phyloP scores from a whole-genome alignment of 2,797 vertebrate genomes.

The Masticophis lateralis region DNA sequence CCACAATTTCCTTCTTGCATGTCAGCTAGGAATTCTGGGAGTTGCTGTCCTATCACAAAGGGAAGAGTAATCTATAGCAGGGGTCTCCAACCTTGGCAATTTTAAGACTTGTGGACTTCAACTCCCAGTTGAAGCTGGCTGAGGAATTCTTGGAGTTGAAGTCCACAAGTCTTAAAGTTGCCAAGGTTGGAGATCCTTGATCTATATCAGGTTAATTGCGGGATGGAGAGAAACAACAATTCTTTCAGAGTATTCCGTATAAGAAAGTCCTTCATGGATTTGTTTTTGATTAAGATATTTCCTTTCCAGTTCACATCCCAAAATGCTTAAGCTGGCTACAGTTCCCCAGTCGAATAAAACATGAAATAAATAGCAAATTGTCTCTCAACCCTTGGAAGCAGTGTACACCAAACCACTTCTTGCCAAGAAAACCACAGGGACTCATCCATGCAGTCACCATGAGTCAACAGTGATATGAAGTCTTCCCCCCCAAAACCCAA shows the following conservation, averaged over 20 bases:
- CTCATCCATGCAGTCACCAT: background rate
- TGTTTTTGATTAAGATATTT: background rate
- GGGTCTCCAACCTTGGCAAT: no score
- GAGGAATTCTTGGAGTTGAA: no score
- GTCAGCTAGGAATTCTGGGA: background rate
- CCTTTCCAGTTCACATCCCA: background rate
- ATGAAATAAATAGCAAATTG: background rate
- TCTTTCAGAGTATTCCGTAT: conserved; percentile 22
- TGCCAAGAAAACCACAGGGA: background rate
- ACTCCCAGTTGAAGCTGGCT: no score
- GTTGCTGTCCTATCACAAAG: background rate
- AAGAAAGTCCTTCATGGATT: background rate
- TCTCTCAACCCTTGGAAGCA: background rate
- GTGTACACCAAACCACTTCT: background rate
- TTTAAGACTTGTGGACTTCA: no score
- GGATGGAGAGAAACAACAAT: background rate
- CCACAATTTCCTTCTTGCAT: background rate
- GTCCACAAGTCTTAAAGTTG: no score
- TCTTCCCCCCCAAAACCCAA: background rate
- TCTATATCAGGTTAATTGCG: background rate
- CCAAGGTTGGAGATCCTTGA: background rate
- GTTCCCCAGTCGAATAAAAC: background rate
- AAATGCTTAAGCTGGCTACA: background rate
- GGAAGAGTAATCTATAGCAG: background rate
- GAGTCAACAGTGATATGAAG: background rate